phyloP scores from a whole-genome alignment of 1,140 invertebrate species.

The Pentalonia nigronervosa region DNA sequence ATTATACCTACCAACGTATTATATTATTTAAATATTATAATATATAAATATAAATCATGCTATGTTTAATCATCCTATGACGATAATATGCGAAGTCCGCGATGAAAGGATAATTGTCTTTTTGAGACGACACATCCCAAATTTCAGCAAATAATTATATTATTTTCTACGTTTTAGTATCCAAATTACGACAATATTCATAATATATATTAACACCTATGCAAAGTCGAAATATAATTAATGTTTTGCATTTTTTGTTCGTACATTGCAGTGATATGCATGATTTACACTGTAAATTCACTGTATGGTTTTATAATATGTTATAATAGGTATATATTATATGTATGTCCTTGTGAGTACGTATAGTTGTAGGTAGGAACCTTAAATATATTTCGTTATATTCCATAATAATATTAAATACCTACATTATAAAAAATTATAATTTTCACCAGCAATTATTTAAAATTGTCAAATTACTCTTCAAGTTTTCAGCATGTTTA shows the following conservation, averaged over 20 bases:
- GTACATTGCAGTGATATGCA: not conserved
- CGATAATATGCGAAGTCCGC: not conserved
- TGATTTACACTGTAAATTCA: not conserved
- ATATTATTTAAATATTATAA: not conserved
- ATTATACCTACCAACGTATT: not conserved
- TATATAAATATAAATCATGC: not conserved
- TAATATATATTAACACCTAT: not conserved
- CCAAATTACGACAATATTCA: not conserved
- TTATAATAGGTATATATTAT: not conserved
- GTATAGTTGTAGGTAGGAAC: not conserved
- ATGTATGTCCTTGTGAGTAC: not conserved
- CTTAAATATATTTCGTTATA: not conserved
- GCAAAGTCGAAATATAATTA: not conserved
- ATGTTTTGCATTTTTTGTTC: not conserved
- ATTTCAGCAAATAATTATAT: not conserved
- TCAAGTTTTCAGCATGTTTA: not conserved
- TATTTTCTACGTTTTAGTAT: conserved; percentile 5
- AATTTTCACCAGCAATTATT: not conserved
- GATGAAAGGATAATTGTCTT: conserved; percentile 10
- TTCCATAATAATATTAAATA: not conserved
- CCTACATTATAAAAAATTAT: not conserved
- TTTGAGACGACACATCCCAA: not conserved
- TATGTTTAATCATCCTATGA: not conserved
- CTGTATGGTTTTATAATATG: not conserved
- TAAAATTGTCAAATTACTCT: not conserved